Conservation (phyloP, 1,140 invertebrate genomes). For the Cydia splendana region DNA sequence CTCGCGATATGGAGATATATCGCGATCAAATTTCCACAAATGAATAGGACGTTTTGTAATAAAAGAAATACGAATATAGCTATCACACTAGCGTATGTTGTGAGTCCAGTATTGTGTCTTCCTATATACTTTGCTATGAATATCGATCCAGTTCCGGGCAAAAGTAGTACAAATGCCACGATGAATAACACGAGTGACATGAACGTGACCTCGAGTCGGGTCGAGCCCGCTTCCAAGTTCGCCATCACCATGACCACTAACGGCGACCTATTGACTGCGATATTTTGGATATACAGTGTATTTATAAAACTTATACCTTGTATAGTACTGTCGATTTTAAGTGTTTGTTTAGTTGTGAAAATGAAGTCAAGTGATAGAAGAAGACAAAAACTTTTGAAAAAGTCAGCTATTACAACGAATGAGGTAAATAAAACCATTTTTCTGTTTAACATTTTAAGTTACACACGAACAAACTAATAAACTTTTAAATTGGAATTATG, state of each 20-base stretch:
- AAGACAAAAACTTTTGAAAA: conserved; percentile 84
- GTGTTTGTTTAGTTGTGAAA: conserved; percentile 72
- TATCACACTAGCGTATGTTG: conserved; percentile 88
- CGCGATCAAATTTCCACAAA: conserved; percentile 90
- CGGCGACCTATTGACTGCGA: conserved; percentile 63
- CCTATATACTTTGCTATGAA: conserved; percentile 88
- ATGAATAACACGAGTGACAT: conserved; percentile 43
- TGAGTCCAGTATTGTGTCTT: conserved; percentile 91
- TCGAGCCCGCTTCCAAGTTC: conserved; percentile 54
- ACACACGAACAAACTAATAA: neutral
- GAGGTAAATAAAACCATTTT: conserved; percentile 57
- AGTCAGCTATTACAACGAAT: conserved; percentile 64
- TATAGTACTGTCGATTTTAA: conserved; percentile 71
- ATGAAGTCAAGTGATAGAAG: conserved; percentile 85
- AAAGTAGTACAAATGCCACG: conserved; percentile 42
- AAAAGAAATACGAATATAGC: conserved; percentile 86
- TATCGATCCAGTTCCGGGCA: conserved; percentile 57
- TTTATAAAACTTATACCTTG: conserved; percentile 76
- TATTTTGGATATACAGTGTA: conserved; percentile 78
- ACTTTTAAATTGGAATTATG: neutral
- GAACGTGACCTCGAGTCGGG: conserved; percentile 41
- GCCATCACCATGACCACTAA: conserved; percentile 69
- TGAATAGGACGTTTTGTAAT: conserved; percentile 88
- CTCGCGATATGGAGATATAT: conserved; percentile 96
- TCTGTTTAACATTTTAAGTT: neutral